Evolutionary conservation across 2,888 invertebrate genomes (phyloP).

Genomic region (Lasioglossum oenotherae): DNA sequence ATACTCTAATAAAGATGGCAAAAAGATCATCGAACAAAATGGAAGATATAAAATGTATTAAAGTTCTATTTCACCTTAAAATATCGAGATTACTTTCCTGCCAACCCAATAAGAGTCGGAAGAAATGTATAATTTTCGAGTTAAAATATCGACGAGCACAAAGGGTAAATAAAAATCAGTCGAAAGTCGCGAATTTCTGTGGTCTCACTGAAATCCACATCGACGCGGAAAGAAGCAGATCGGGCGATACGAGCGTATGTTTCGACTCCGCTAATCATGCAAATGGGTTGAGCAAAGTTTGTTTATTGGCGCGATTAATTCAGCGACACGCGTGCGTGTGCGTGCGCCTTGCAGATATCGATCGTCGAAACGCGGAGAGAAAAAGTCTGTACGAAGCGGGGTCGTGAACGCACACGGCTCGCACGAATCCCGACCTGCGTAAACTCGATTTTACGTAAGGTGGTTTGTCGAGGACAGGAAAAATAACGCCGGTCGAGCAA

Average conservation of each 20-base stretch:
- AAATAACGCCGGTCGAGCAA: constrained; percentile 27
- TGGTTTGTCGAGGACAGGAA: constrained; percentile 16
- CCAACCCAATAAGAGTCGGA: too few species aligned
- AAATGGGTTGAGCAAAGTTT: not conserved
- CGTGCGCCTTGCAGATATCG: constrained; percentile 23
- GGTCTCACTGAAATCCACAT: not conserved
- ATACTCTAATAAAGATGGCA: too few species aligned
- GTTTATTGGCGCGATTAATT: not conserved
- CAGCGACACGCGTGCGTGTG: not conserved
- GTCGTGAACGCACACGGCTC: constrained; percentile 5
- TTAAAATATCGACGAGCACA: too few species aligned
- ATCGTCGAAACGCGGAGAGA: not conserved
- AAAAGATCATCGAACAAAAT: too few species aligned
- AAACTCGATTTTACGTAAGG: constrained; percentile 54
- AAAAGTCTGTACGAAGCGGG: not conserved
- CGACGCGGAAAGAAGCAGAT: not conserved
- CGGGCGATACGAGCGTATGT: not conserved
- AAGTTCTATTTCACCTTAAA: too few species aligned
- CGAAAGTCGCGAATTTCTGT: not conserved
- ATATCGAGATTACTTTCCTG: too few species aligned
- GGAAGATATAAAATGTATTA: too few species aligned
- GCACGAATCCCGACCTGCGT: constrained; percentile 51
- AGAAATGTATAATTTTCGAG: too few species aligned
- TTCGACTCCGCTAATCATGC: not conserved
- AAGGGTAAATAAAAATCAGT: not conserved